phyloP scores from a whole-genome alignment of 2,113 vertebrate genomes.

The Xerus inauris region DNA sequence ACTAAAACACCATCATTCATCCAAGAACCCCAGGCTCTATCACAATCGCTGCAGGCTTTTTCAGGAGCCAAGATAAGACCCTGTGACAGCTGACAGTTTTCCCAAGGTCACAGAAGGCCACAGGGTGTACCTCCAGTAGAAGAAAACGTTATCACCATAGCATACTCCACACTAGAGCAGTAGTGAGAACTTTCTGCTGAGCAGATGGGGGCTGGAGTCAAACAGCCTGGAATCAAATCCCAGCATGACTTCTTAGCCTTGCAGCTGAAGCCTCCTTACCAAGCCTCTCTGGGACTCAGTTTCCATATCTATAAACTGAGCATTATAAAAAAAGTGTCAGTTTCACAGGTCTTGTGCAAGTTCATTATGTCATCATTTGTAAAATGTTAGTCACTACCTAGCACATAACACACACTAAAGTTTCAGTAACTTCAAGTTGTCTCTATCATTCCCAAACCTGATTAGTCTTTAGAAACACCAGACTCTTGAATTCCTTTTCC shows the following conservation, averaged over 20 bases:
- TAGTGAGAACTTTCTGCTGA: neutral
- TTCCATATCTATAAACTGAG: neutral
- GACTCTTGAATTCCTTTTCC: neutral
- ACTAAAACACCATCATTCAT: neutral
- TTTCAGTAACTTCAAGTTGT: neutral
- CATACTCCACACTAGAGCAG: fast-evolving
- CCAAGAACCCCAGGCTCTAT: neutral
- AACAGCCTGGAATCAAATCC: neutral
- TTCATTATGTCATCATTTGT: neutral
- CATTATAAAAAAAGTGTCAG: neutral
- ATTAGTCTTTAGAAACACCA: neutral
- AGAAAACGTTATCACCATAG: neutral
- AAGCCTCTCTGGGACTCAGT: neutral
- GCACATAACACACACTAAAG: neutral
- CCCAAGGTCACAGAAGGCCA: neutral
- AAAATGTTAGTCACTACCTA: neutral
- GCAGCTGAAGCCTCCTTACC: neutral
- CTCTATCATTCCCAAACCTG: neutral
- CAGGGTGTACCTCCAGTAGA: neutral
- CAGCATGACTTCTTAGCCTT: neutral
- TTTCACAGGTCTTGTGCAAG: neutral
- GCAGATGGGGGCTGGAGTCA: neutral
- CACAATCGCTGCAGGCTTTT: neutral
- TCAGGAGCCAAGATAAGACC: neutral
- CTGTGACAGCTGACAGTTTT: neutral